Conservation (phyloP, 1,140 invertebrate genomes). For the Drosophila navojoa region DNA sequence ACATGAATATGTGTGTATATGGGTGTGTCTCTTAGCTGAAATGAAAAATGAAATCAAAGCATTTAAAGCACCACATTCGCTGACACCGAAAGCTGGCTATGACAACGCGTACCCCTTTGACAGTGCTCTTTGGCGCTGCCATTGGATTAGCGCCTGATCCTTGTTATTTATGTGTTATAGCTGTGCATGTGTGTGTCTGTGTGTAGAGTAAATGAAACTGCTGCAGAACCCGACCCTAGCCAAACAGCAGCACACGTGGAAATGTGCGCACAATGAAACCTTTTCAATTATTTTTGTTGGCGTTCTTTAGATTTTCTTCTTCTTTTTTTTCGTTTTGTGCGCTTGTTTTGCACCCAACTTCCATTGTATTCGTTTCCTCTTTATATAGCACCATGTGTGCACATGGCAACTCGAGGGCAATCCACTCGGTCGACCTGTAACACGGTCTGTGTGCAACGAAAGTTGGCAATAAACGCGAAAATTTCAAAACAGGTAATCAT, state of each 20-base stretch:
- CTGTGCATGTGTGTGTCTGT: conserved; percentile 8
- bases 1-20: not conserved
- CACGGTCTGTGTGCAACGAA: not conserved
- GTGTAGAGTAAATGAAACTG: conserved; percentile 42
- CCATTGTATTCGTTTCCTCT: conserved; percentile 7
- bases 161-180: conserved; percentile 47
- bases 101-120: conserved; percentile 53
- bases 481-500: not conserved
- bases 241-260: conserved; percentile 21
- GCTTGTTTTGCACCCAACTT: conserved; percentile 37
- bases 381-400: conserved; percentile 11
- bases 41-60: conserved; percentile 82
- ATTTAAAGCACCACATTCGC: conserved; percentile 76
- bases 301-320: conserved; percentile 24
- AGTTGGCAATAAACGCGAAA: not conserved
- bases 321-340: too few species aligned
- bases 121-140: conserved; percentile 45
- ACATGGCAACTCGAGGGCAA: conserved; percentile 26
- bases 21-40: conserved; percentile 36
- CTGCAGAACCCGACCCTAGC: conserved; percentile 9
- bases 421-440: conserved; percentile 1
- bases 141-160: conserved; percentile 75
- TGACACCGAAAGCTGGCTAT: conserved; percentile 67
- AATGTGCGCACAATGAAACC: conserved; percentile 59
- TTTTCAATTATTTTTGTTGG: conserved; percentile 75